Conservation (phyloP, 2,888 invertebrate genomes). For the Pycnomerus fuliginosus region DNA sequence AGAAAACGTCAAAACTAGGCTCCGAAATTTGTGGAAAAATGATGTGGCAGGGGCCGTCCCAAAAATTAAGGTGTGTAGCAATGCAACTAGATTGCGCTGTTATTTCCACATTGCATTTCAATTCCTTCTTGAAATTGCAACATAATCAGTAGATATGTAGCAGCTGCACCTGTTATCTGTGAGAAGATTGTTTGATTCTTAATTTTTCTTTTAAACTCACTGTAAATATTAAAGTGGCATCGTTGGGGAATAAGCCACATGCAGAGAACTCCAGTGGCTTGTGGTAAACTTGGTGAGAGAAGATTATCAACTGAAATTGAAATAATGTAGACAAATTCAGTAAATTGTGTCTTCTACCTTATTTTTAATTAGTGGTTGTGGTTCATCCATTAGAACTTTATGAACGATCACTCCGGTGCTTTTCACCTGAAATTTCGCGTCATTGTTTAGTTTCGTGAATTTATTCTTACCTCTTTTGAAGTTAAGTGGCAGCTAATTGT, state of each 20-base stretch:
- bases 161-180: constrained; percentile 50
- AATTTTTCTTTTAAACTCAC: constrained; percentile 27
- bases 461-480: constrained; percentile 25
- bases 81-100: not conserved
- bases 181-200: too few species aligned
- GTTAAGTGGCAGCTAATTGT: constrained; percentile 31
- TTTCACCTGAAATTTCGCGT: constrained; percentile 23
- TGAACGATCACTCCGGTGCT: constrained; percentile 30
- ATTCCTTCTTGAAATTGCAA: constrained; percentile 52
- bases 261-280: constrained; percentile 32
- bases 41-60: constrained; percentile 11
- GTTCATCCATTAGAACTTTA: constrained; percentile 27
- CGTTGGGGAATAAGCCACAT: constrained; percentile 37
- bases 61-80: constrained; percentile 15
- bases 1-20: constrained; percentile 22
- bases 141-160: constrained; percentile 53
- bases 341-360: constrained; percentile 11
- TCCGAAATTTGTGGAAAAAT: constrained; percentile 21
- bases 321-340: constrained; percentile 1
- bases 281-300: constrained; percentile 38
- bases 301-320: constrained; percentile 36
- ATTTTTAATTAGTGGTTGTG: constrained; percentile 8
- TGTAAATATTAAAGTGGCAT: constrained; percentile 34
- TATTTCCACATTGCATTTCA: constrained; percentile 37
- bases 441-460: not conserved